A percentile compares a stretch with the other conserved stretches of the same genome.
Conservation (phyloP, 2,113 vertebrate genomes). For the Lophius piscatorius region DNA sequence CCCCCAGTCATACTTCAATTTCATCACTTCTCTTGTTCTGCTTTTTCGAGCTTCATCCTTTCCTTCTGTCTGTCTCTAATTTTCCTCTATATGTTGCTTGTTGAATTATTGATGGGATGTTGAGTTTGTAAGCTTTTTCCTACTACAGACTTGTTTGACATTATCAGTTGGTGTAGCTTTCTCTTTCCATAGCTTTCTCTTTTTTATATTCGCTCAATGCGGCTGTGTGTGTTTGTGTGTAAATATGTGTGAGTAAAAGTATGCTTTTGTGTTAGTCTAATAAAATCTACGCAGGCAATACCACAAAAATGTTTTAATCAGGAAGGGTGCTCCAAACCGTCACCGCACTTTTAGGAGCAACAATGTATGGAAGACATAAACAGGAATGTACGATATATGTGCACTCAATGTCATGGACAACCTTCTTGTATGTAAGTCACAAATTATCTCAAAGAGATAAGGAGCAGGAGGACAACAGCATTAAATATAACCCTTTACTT, state of each 20-base stretch:
- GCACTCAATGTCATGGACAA: not conserved
- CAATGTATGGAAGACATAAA: slow-evolving; percentile 10
- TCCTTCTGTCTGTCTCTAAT: slow-evolving; percentile 2
- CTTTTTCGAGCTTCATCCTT: not conserved
- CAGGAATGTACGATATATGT: not conserved
- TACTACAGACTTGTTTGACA: slow-evolving; percentile 62
- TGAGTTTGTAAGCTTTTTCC: slow-evolving; percentile 67
- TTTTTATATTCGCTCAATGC: slow-evolving; percentile 12
- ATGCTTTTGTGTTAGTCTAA: slow-evolving; percentile 43
- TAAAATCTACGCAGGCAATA: slow-evolving; percentile 44
- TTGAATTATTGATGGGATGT: slow-evolving; percentile 79
- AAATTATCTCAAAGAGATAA: not conserved
- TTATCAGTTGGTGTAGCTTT: slow-evolving; percentile 41
- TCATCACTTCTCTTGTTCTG: slow-evolving; percentile 28
- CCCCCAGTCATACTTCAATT: slow-evolving; percentile 44
- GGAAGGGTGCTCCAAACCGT: not conserved
- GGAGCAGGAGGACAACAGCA: not conserved
- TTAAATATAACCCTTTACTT: not conserved
- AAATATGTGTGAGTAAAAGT: not conserved
- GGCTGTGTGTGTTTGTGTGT: slow-evolving; percentile 14
- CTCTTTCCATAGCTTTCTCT: slow-evolving; percentile 20
- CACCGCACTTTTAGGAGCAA: slow-evolving; percentile 14
- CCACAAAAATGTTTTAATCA: slow-evolving; percentile 39
- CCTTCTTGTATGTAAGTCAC: not conserved
- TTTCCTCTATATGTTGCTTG: slow-evolving; percentile 54